Base-by-base conservation (phyloP, 2,888 invertebrate species). In the Parnassius glacialis region DNA sequence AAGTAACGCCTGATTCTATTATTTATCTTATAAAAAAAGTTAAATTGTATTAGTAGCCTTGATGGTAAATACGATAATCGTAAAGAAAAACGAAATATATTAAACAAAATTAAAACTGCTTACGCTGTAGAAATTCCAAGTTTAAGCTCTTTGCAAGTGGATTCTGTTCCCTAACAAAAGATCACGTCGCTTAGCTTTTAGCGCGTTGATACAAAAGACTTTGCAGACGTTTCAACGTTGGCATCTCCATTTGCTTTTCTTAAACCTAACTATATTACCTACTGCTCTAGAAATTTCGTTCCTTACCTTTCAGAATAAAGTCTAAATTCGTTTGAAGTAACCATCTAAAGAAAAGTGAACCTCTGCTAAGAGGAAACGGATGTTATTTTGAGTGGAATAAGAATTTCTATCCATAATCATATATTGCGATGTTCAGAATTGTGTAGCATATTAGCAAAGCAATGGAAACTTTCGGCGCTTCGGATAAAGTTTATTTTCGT, bases 351-450 rank as follows among this genome's bases (percentile, higher is more conserved):
- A 67, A 70, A 65, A 76, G 75, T 74, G 83, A 90, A 90, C 81
- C 88, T 79, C 80, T 87, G 89, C 85, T 86, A 82, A 85, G 80
- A 85, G 81, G 87, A 83, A 85, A 83, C 84, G 80, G 83, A 85
- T 87, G 89, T 87, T 88, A 86, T 89, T 88, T 88, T 89, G 86
- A 90, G 79, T 85, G 83, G 81, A 85, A 87, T 89, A 90, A 87
- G 84, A 89, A 88, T 86, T 85, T 84, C 84, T 84, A 86, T 87
- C 84, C 81, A 84, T 83, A 83, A 78, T 83, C 85, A 73, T 80
- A 79, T 74, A 80, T 80, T 79, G 81, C 79, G 74, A 78, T 78
- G 81, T 81, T 80, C 75, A 71, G 76, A 83, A 85, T 83, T 83
- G 83, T 76, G 73, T 1, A 11, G 45, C 42, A n/a, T 57, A 16